Evolutionary conservation across 2,888 invertebrate species (phyloP), one percentile per base, ranked within the genome.

Genomic region (Diachrysia chrysitis): DNA sequence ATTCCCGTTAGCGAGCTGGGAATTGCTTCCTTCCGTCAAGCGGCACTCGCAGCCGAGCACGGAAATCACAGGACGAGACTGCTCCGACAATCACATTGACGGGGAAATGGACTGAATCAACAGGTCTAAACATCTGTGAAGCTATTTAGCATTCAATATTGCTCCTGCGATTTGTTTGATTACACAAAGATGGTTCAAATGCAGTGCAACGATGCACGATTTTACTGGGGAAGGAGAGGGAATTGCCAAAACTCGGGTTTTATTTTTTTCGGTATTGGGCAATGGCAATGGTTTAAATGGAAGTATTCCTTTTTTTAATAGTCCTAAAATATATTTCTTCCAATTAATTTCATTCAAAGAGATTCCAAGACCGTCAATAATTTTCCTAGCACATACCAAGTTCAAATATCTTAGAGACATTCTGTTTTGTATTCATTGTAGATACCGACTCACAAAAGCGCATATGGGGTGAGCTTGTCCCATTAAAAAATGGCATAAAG

Each of bases 1-100:
- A 87, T 87, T 90, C 89, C 90, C 85, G 88, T 87, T 89, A 87
- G 88, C 85, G 82, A 85, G 83, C 85, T 89, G 89, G 90, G 90
- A 93, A 94, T 95, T 93, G 86, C 92, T 94, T 94, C 95, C 94
- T 94, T 94, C 95, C 94, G 92, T 80, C 85, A 68, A 74, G 68
- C 82, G 82, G 78, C 81, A 83, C 77, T 86, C 82, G 83, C 87
- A 86, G 85, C 84, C 81, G 85, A 54, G 83, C 85, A 85, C 91
- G 94, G 94, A 94, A 94, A 94, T 94, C 90, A 91, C 90, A 88
- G 89, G 88, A 89, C 90, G 89, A 88, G 88, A 85, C 88, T 88
- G 88, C 88, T 82, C 85, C 92, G 91, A 89, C 90, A 90, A 88
- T 89, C 88, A 81, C 86, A 90, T 90, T 90, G 87, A 87, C 85